Base-by-base conservation (phyloP, 2,113 vertebrate genomes). In the Xenotilapia leptura region DNA sequence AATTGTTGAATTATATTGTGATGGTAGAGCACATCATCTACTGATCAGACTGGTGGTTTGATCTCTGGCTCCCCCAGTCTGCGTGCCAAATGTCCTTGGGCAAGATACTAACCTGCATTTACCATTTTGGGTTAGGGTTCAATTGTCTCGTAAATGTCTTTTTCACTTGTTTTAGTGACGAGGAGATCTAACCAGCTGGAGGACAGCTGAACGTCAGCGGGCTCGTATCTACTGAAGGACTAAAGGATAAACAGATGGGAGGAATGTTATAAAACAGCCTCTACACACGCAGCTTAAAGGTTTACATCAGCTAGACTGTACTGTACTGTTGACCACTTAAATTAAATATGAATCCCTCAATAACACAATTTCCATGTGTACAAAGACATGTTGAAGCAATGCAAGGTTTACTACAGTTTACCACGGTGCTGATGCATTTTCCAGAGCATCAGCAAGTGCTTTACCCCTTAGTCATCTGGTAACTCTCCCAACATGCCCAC, bases 381-480 rank as follows among this genome's bases (percentile, higher is more conserved):
- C 14, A 31, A 7, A 75, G 26, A 19, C 28, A 17, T 73, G 60
- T 33, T 49, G 38, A 73, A 21, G 53, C 33, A 9, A 7, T 45
- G n/a, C 42, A 17, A 14, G 14, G 17, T 54, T 80, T 26, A 13
- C 36, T 55, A 5, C 38, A 23, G 38, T 51, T 85, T 56, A 80
- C 49, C 58, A 75, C 80, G 6, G n/a, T 14, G 14, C 38, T 84
- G 65, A 83, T 80, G 17, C 28, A 79, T 89, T 91, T 86, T 73
- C 56, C 82, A 86, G 55, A 82, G 47, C 14, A 42, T 82, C 81
- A 77, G 49, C 49, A 31, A 75, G 47, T 55, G 45, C 62, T 88
- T 88, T 79, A 88, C 83, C 65, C 65, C 53, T 86, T 51, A 88
- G 90, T 90, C 88, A 90, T 79, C 80, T 47, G 54, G 53, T 19